These are phyloP conservation scores for Scaptomyza pallida DNA, from an alignment of 1,140 invertebrate species.

Conservation along the genomic window DNA sequence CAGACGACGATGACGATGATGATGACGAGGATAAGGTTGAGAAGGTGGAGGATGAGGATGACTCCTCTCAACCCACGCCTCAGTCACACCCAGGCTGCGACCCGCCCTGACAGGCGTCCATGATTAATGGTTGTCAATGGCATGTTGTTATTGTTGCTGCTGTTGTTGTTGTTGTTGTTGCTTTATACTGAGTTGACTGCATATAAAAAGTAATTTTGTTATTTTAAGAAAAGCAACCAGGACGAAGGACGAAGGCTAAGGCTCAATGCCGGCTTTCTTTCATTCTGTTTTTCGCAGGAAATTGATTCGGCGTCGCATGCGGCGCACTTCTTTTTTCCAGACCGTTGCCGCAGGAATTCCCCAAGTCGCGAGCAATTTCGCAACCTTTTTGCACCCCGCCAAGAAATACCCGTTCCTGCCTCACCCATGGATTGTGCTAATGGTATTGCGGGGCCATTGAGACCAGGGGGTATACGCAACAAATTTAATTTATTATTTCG, in stretches of 20 bases:
- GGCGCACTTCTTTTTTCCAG: constrained; percentile 62
- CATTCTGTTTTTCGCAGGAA: constrained; percentile 52
- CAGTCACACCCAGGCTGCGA: constrained; percentile 38
- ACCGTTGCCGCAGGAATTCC: constrained; percentile 75
- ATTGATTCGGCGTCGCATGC: constrained; percentile 71
- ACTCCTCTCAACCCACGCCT: not conserved
- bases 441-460: constrained; percentile 68
- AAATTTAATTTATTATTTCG: constrained; percentile 82
- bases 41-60: not conserved
- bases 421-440: constrained; percentile 61
- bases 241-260: constrained; percentile 26
- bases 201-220: constrained; percentile 82
- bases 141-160: constrained; percentile 57
- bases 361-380: constrained; percentile 68
- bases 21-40: not conserved
- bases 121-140: constrained; percentile 84
- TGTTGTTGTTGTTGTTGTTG: constrained; percentile 16
- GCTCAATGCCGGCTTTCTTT: constrained; percentile 27
- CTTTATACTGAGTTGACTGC: constrained; percentile 46
- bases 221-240: constrained; percentile 76
- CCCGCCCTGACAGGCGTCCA: constrained; percentile 82
- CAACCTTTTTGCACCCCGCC: constrained; percentile 76
- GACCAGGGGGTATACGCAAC: constrained; percentile 40
- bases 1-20: constrained; percentile 20
- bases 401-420: constrained; percentile 1